Percentiles rank a stretch among this genome's conserved stretches.
These are phyloP conservation scores for Cirrhinus mrigala DNA, from an alignment of 2,797 vertebrate genomes.

Conservation along the genomic window DNA sequence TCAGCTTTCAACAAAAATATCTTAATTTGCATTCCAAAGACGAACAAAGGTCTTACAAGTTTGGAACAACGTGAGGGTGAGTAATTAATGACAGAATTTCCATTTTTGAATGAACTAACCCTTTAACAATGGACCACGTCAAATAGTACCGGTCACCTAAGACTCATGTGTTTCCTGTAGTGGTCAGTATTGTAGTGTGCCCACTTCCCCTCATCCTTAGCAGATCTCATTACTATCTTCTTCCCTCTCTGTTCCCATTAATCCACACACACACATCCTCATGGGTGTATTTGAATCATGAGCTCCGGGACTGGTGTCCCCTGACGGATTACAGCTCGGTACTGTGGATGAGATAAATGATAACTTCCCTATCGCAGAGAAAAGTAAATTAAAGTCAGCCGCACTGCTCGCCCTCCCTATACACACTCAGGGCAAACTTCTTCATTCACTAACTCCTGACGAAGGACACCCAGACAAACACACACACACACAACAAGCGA, in stretches of 20 bases:
- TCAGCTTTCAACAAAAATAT: too few species aligned
- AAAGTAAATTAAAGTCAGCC: conserved; percentile 51
- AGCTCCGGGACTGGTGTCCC: conserved; percentile 50
- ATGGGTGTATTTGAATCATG: conserved; percentile 54
- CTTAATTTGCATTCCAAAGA: too few species aligned
- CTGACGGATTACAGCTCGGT: conserved; percentile 51
- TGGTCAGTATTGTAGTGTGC: neutral
- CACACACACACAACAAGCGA: neutral
- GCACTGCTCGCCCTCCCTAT: conserved; percentile 16
- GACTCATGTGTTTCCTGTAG: neutral
- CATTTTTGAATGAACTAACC: too few species aligned
- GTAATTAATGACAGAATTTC: too few species aligned
- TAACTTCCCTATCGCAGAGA: conserved; percentile 40
- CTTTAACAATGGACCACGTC: neutral
- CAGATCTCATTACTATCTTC: conserved; percentile 22
- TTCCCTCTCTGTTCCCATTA: conserved; percentile 22
- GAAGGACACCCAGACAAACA: neutral
- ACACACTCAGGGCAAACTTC: conserved; percentile 30
- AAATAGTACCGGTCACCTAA: neutral
- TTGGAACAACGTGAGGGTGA: too few species aligned
- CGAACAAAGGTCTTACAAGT: too few species aligned
- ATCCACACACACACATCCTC: conserved; percentile 3
- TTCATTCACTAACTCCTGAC: conserved; percentile 35
- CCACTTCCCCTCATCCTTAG: conserved; percentile 27
- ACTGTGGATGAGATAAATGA: conserved; percentile 56